Base-by-base conservation (phyloP, 2,888 invertebrate species). In the Drosophila melanosoma region DNA sequence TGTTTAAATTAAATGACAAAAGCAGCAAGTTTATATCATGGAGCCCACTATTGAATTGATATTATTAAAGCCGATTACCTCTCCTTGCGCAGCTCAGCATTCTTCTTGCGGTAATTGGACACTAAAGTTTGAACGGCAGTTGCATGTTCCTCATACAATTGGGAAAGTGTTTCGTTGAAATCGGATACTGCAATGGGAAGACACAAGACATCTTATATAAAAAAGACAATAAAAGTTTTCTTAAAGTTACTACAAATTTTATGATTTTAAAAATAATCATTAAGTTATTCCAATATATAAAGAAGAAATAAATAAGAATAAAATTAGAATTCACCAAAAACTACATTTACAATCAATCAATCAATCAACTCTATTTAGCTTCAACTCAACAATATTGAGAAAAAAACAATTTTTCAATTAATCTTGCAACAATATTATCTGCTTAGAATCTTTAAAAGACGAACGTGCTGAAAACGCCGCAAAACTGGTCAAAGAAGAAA, bases 121-220 rank as follows among this genome's bases (percentile, higher is more conserved):
- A 98, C 97, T 87, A 98, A 94, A 78, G 96, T 94, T 92, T 98
- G 97, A 79, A 98, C 94, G 92, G 97, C 97, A 79, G 97, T 96
- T 17, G 98, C 97, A 93, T 98, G 98, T 86, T 96, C 96, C 93
- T 98, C 98, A 94, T 98, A 97, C 92, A 97, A 95, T 91, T 96
- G 96, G 76, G 98, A 96, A 93, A 98, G 94, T 93, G 97, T 97
- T 91, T 97, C 96, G 71, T 97, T 97, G 94, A 98, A 98, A 94
- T 98, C 98, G 82, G 97, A 96, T 92, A 98, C 98, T 98, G 95
- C 42, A 79, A 87, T 51, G 33, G 26, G 40, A 72, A 42, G 12
- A 17, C 15, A 48, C 2, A 26, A 59, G 20, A 45, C n/a, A 10
- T n/a, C 0, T 4, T n/a, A 0, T 29, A 6, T 29, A 29, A 0